Base-by-base conservation (phyloP, 2,113 vertebrate species). In the Halcyon malimbica region DNA sequence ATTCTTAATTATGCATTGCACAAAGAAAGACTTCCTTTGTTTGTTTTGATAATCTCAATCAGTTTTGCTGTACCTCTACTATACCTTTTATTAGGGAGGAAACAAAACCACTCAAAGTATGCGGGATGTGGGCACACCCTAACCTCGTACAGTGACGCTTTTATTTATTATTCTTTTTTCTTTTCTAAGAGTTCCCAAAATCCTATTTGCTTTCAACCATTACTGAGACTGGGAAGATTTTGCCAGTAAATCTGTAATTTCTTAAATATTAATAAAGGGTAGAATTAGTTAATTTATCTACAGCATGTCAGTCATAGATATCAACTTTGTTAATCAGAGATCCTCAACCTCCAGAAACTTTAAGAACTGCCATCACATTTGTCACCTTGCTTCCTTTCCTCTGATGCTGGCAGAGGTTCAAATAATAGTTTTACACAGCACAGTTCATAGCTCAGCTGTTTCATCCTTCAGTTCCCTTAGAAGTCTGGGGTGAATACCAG, bases 391-490 rank as follows among this genome's bases (percentile, higher is more conserved):
- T 76, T 87, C 41, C 21, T 67, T 81, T 93, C 82, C 44, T 82
- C 57, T 69, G 28, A 57, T 31, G 28, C 12, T 86, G 63, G 71
- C 75, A 33, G 16, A 83, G 17, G 31, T 83, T 89, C 86, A 88
- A 92, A 62, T 35, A 64, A 73, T 28, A 69, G 67, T 93, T 93
- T 92, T 92, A 94, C 35, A 86, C 13, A 46, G 41, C 64, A 85
- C 63, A 88, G 75, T 70, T 90, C 74, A 90, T 18, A 87, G 82
- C 62, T 91, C 64, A 87, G 59, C 35, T 84, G 18, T 81, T 94
- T 95, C 89, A 94, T 86, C 75, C 85, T 86, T 94, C 76, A 94
- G 79, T 93, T 96, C 63, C 68, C 46, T 80, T 25, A 65, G 64
- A 92, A 90, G 80, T 50, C 86, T 57, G 42, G 46, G 59, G 83